Evolutionary conservation across 2,113 vertebrate species (phyloP).

Genomic region (Rhipidura dahli): DNA sequence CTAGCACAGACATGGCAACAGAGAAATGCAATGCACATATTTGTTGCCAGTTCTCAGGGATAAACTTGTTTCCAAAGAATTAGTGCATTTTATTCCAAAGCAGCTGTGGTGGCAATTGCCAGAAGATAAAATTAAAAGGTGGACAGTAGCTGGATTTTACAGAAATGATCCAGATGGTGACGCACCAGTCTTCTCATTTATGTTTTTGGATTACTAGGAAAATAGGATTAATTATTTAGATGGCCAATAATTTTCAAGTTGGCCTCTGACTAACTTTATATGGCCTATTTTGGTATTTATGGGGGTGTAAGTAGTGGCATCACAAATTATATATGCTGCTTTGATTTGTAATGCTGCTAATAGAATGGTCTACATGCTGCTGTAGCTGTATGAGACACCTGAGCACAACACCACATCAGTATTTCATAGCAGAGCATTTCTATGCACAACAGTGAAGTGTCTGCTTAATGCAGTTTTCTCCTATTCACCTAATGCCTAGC

Average conservation of each 20-base stretch:
- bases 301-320: neutral
- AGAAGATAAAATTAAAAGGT: neutral
- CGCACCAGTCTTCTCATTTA: neutral
- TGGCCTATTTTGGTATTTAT: neutral
- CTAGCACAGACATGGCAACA: neutral
- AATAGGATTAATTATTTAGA: neutral
- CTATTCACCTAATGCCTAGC: neutral
- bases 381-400: neutral
- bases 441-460: neutral
- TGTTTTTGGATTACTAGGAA: neutral
- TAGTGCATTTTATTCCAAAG: neutral
- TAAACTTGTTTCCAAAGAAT: neutral
- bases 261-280: neutral
- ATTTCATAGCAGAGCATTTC: neutral
- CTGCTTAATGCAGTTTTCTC: neutral
- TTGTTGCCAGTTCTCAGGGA: neutral
- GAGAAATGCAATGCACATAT: neutral
- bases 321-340: neutral
- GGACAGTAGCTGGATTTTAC: neutral
- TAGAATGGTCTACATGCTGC: neutral
- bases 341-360: neutral
- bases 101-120: neutral
- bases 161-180: neutral
- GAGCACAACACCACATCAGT: neutral
- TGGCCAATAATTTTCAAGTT: neutral